Evolutionary conservation across 2,888 invertebrate species (phyloP), one percentile per base, ranked within the genome.

Genomic region (Synanthedon myopaeformis): DNA sequence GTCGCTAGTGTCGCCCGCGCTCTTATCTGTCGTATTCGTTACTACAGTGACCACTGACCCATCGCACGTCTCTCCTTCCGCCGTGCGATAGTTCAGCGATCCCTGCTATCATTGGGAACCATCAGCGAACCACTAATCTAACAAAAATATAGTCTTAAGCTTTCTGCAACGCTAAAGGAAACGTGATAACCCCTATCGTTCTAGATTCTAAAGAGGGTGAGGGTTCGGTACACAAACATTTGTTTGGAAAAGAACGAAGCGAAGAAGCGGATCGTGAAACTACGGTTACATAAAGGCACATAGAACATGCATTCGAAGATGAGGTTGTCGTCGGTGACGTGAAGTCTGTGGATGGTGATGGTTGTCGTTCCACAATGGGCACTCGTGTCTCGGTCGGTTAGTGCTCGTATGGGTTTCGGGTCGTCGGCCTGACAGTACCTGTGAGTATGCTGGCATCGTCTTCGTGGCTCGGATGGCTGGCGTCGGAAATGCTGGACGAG

Each of bases 1-100:
- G 89, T 96, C 96, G 84, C 95, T 95, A 62, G 94, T 92, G 79
- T 96, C 96, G 59, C 94, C 94, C 70, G 95, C 91, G 79, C 95
- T 95, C 89, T 96, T 96, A 90, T 96, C 96, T 96, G 91, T 73
- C 88, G 89, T 45, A n/a, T 14, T 35, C 35, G 35, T 35, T 35
- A 35, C 35, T 35, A 35, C 35, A 10, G 35, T 35, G 35, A 35
- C 35, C 8, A 10, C 35, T 35, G 10, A 3, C 35, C 35, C 10
- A 35, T 35, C 35, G 10, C 35, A 35, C 35, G 10, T 10, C 10
- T 35, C 35, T 35, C 10, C 35, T 35, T 35, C 35, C 35, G 10
- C 35, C 8, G 35, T 35, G 10, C 10, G 35, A 35, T 35, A 35
- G 35, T 35, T 35, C 35, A 35, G 35, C 35, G 10, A 35, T 10